Base-by-base conservation (phyloP, 2,113 vertebrate species). In the Vulpes vulpes region DNA sequence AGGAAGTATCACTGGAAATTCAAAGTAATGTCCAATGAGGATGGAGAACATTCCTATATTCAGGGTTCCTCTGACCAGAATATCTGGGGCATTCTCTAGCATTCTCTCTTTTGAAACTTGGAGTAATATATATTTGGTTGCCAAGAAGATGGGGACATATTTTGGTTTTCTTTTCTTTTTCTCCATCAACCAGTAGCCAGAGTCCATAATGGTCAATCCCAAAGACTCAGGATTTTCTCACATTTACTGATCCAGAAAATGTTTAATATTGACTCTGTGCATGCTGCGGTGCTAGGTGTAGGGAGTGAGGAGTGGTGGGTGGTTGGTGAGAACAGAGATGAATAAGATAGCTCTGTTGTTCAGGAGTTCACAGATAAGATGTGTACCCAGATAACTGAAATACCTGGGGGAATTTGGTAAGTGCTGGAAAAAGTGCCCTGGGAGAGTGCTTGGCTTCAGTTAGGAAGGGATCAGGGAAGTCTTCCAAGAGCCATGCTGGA, bases 161-260 rank as follows among this genome's bases (percentile, higher is more conserved):
- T 91, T 79, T 86, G 62, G 6, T 92, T 92, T 91, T 82, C 27
- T 43, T 67, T 23, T 22, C 4, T 32, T 16, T 83, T 85, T 35
- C 59, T 22, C 32, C 62, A 5, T 60, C 27, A 59, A 25, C 27
- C n/a, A 35, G 65, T 84, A 76, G n/a, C 81, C 51, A 89, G 43
- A 2, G 82, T 60, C 27, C 11, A 12, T 80, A 85, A 22, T 25
- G 30, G 57, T 22, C 10, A 57, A n/a, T 91, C 51, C 91, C 69
- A 96, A 92, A 55, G 94, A 86, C 20, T 85, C 43, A 23, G n/a
- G 25, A 53, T 85, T 94, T 67, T n/a, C 59, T 51, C 90, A 92
- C 22, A 51, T 84, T 85, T 95, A 87, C 35, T 81, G 92, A 92
- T 78, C 22, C 51, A 78, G 84, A 94, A 94, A 83, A 89, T 49